These are phyloP conservation scores for Pseudoatta argentina DNA, from an alignment of 1,140 invertebrate genomes.

Conservation along the genomic window DNA sequence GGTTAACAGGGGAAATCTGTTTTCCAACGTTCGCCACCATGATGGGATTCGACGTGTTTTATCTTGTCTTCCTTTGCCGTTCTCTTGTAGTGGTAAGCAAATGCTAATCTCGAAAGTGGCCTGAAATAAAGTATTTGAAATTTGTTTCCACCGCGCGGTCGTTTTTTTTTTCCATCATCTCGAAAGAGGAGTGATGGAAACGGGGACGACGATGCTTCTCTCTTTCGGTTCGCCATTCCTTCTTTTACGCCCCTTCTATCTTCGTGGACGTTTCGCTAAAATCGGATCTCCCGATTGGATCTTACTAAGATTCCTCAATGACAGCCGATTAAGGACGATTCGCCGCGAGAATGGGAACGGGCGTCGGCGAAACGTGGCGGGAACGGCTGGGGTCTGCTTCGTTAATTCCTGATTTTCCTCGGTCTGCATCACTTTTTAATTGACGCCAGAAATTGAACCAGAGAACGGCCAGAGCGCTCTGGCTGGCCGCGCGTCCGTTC, in stretches of 20 bases:
- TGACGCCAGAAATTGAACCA: conserved; percentile 86
- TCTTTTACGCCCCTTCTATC: conserved; percentile 37
- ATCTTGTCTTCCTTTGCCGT: neutral
- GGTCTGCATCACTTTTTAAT: conserved; percentile 86
- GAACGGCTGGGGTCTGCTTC: conserved; percentile 72
- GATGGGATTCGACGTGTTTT: neutral
- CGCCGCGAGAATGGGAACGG: conserved; percentile 64
- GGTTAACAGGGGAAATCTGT: neutral
- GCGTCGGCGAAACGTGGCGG: conserved; percentile 60
- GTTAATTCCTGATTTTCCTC: conserved; percentile 86
- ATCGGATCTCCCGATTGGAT: conserved; percentile 27
- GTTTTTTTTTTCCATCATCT: neutral
- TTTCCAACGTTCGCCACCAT: neutral
- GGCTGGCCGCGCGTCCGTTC: conserved; percentile 72
- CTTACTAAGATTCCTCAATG: conserved; percentile 52
- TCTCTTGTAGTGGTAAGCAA: neutral
- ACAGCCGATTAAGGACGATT: conserved; percentile 68
- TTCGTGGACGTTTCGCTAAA: conserved; percentile 27
- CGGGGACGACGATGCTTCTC: neutral
- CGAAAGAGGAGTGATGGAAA: neutral
- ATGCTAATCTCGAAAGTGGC: neutral
- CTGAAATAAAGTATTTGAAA: neutral
- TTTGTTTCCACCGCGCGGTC: too few relatives aligned
- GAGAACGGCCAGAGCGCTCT: conserved; percentile 63
- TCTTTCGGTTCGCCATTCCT: neutral